Conservation (phyloP, 2,113 vertebrate species). For the Antechinus flavipes region DNA sequence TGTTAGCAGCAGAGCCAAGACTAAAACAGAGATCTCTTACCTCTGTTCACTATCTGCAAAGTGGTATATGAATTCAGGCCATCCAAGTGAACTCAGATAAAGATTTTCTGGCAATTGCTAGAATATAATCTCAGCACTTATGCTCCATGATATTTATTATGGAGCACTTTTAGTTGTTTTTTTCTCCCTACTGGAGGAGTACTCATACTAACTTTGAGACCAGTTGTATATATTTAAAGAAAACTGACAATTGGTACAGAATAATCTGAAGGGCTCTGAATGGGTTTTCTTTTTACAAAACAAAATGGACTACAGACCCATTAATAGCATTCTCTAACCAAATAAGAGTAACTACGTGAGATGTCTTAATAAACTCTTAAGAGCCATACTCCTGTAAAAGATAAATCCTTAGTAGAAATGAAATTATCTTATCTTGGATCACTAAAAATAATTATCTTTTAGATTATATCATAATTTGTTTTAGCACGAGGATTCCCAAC, state of each 20-base stretch:
- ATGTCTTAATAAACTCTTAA: background rate
- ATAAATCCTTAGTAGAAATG: constrained; percentile 20
- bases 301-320: background rate
- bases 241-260: background rate
- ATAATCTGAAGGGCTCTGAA: background rate
- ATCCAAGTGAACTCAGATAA: background rate
- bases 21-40: background rate
- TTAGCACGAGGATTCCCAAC: constrained; percentile 28
- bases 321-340: background rate
- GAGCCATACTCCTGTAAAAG: background rate
- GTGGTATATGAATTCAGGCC: background rate
- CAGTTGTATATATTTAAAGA: background rate
- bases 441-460: constrained; percentile 25
- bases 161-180: background rate
- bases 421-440: background rate
- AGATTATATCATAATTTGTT: constrained; percentile 27
- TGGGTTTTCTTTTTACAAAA: constrained; percentile 12
- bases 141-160: background rate
- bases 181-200: background rate
- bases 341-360: background rate
- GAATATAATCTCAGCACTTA: background rate
- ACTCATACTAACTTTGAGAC: background rate
- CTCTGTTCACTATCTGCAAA: background rate
- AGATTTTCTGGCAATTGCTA: background rate
- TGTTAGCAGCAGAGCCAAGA: background rate